phyloP scores from a whole-genome alignment of 2,888 invertebrate species.

The Elmis aenea region DNA sequence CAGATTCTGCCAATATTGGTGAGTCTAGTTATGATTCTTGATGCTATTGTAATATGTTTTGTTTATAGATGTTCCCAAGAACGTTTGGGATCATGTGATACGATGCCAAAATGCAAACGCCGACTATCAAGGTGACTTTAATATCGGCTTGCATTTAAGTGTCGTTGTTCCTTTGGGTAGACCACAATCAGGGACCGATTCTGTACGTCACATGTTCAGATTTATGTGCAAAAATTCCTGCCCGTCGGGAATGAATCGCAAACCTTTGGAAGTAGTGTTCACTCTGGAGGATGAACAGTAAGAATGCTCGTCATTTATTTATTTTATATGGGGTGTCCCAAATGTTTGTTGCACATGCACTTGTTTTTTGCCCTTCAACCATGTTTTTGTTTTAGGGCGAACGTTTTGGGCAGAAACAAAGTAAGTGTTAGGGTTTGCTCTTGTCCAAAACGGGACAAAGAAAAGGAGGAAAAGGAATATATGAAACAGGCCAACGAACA shows the following conservation, averaged over 20 bases:
- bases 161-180: constrained; percentile 57
- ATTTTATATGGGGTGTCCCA: too few relatives aligned
- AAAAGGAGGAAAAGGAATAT: constrained; percentile 57
- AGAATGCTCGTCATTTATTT: too few relatives aligned
- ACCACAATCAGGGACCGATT: constrained; percentile 54
- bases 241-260: constrained; percentile 68
- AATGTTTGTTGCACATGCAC: too few relatives aligned
- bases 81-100: constrained; percentile 49
- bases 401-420: constrained; percentile 60
- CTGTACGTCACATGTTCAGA: constrained; percentile 60
- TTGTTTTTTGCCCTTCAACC: too few relatives aligned
- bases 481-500: constrained; percentile 11
- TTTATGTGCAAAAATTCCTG: constrained; percentile 78
- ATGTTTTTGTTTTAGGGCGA: constrained; percentile 50
- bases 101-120: constrained; percentile 53
- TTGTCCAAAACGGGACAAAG: constrained; percentile 70
- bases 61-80: constrained; percentile 31
- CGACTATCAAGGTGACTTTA: constrained; percentile 52
- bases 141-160: constrained; percentile 49
- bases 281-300: constrained; percentile 58
- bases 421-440: constrained; percentile 71
- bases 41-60: background rate
- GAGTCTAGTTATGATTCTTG: too few relatives aligned
- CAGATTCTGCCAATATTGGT: constrained; percentile 36
- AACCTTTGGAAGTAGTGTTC: constrained; percentile 65